Base-by-base conservation (phyloP, 2,888 invertebrate genomes). In the Scaptomyza cyrtandrae region DNA sequence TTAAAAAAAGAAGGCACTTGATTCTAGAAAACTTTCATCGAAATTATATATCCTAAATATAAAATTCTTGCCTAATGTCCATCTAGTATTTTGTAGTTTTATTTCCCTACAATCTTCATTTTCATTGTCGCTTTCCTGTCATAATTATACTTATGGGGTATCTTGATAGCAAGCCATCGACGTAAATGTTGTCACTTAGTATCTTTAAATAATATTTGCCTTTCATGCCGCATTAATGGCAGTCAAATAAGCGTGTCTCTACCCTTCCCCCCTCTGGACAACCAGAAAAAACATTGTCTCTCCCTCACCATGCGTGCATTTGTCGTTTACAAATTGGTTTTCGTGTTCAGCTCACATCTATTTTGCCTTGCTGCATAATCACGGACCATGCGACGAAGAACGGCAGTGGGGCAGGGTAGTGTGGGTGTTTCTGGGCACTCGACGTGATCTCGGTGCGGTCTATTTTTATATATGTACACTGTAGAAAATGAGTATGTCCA, bases 281-380 rank as follows among this genome's bases (percentile, higher is more conserved):
- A 16, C 3, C 24, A 54, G 24, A 24, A 24, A 35, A 24, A 24
- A 35, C 39, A 53, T 39, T 35, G n/a, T 41, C 16, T n/a, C 19
- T 46, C 39, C 39, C 39, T 14, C 19, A 9, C 44, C 58, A 55
- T 52, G 67, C 61, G 65, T 78, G 82, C 75, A 75, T 73, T 80
- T 80, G 86, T 84, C 84, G 82, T 86, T 85, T 86, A 85, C 86
- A 85, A 85, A 85, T 85, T 85, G 86, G 70, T 86, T 86, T 84
- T 84, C 85, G 82, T 86, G 85, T 86, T 82, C 83, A 66, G 58
- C 83, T 72, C 71, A 69, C 80, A 83, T 83, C 74, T 71, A 80
- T 85, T 85, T 75, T 71, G 80, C 79, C 64, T 53, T 61, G 77
- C 79, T 85, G 85, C 85, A 83, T 83, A 83, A 85, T 83, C 83